Evolutionary conservation across 2,888 invertebrate species (phyloP).

Genomic region (Leptopilina drosophilae): DNA sequence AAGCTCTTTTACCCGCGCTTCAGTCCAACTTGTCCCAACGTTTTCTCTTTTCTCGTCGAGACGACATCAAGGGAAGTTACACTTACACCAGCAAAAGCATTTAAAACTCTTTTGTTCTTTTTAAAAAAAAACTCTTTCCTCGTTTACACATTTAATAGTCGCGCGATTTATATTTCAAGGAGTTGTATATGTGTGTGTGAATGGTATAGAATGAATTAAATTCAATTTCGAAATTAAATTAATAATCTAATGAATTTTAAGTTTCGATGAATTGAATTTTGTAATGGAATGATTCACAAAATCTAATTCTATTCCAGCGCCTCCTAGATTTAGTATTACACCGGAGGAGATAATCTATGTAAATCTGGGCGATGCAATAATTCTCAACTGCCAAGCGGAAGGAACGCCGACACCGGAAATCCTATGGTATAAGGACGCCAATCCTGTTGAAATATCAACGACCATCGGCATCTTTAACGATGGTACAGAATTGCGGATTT

Average conservation of each 20-base stretch:
- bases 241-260: neutral
- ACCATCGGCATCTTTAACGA: conserved; percentile 95
- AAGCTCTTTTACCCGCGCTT: conserved; percentile 20
- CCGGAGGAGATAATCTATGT: conserved; percentile 98
- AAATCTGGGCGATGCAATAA: conserved; percentile 96
- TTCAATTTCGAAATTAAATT: neutral
- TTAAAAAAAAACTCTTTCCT: conserved; percentile 44
- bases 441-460: conserved; percentile 91
- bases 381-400: conserved; percentile 97
- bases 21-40: conserved; percentile 25
- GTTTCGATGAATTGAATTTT: neutral
- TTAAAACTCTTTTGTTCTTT: conserved; percentile 64
- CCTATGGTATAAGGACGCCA: conserved; percentile 97
- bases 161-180: neutral
- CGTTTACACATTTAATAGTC: conserved; percentile 51
- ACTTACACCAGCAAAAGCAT: conserved; percentile 62
- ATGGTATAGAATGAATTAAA: neutral
- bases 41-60: conserved; percentile 43
- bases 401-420: conserved; percentile 97
- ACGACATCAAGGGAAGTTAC: conserved; percentile 63
- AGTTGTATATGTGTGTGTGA: neutral
- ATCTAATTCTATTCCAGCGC: conserved; percentile 79
- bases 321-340: conserved; percentile 95
- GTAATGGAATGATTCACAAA: conserved; percentile 30
- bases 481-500: conserved; percentile 95